phyloP scores from a whole-genome alignment of 1,140 invertebrate species.

The Formica exsecta region DNA sequence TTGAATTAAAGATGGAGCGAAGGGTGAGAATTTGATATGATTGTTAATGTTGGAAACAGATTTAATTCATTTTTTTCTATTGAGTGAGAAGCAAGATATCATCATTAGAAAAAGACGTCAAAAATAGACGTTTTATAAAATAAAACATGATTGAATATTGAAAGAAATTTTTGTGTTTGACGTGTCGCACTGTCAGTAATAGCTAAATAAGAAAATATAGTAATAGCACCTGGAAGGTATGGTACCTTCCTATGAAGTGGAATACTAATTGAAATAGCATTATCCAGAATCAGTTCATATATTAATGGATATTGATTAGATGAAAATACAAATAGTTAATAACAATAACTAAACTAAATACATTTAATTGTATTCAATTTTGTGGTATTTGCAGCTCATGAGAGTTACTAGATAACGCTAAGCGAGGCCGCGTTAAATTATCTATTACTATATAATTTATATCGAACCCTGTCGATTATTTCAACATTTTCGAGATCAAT shows the following conservation, averaged over 20 bases:
- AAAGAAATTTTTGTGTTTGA: not conserved
- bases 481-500: not conserved
- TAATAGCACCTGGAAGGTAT: not conserved
- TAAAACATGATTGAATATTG: not conserved
- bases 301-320: not conserved
- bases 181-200: not conserved
- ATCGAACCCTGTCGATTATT: not conserved
- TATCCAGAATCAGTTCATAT: not conserved
- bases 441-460: not conserved
- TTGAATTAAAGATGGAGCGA: not conserved
- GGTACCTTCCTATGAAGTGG: not conserved
- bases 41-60: slow-evolving; percentile 2
- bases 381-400: not conserved
- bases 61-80: not conserved
- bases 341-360: slow-evolving; percentile 6
- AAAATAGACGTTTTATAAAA: not conserved
- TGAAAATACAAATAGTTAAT: not conserved
- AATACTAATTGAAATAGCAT: not conserved
- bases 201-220: not conserved
- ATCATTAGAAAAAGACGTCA: not conserved
- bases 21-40: not conserved
- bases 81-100: not conserved
- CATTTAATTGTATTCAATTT: slow-evolving; percentile 1
- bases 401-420: not conserved
- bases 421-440: not conserved